These are phyloP conservation scores for Eupithecia exiguata DNA, from an alignment of 2,888 invertebrate species.

Conservation along the genomic window DNA sequence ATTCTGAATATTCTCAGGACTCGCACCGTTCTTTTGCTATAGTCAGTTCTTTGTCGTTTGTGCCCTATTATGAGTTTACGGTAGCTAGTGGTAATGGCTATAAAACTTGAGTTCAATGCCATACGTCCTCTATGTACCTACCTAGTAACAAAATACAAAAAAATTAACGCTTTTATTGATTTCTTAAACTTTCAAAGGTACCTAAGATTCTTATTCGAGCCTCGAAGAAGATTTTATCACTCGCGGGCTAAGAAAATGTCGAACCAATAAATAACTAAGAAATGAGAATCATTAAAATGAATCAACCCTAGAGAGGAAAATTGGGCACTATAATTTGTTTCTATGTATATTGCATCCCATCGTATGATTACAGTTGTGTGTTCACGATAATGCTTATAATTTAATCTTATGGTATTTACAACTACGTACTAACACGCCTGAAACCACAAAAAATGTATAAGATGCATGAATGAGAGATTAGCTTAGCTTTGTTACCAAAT, in stretches of 20 bases:
- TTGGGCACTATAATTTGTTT: neutral
- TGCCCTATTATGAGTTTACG: neutral
- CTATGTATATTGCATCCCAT: neutral
- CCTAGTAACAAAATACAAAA: neutral
- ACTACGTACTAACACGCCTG: neutral
- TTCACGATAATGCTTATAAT: constrained; percentile 9
- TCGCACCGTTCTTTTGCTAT: neutral
- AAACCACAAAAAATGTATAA: neutral
- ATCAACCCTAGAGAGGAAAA: neutral
- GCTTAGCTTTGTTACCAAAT: constrained; percentile 5
- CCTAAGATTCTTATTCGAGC: neutral
- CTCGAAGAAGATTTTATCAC: neutral
- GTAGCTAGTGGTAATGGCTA: neutral
- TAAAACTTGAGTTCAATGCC: neutral
- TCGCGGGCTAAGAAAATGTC: neutral
- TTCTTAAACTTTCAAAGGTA: neutral
- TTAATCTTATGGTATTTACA: neutral
- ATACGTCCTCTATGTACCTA: neutral
- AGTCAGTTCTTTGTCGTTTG: neutral
- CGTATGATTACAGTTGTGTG: constrained; percentile 5
- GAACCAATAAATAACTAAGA: neutral
- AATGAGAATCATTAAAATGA: neutral
- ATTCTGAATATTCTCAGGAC: neutral
- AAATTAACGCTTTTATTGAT: neutral
- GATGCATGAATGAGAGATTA: constrained; percentile 8